Percentiles rank a stretch among this genome's conserved stretches.
These are phyloP conservation scores for Saturnia pavonia DNA, from an alignment of 2,888 invertebrate species.

Conservation along the genomic window DNA sequence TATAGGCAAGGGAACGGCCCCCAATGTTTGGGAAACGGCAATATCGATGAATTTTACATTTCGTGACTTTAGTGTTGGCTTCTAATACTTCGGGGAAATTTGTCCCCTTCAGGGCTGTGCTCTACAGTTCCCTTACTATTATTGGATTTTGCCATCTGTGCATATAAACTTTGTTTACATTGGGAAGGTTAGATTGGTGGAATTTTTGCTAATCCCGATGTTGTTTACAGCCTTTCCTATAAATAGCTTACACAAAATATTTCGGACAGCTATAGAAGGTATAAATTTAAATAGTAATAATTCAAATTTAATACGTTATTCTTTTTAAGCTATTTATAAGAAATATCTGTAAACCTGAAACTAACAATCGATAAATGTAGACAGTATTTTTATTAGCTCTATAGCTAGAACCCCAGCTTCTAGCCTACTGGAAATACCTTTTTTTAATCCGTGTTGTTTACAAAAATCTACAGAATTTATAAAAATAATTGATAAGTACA, in stretches of 20 bases:
- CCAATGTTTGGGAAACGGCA: conserved; percentile 56
- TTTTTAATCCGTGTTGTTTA: not conserved
- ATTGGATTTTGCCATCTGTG: conserved; percentile 75
- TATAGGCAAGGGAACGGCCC: conserved; percentile 20
- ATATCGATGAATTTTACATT: conserved; percentile 76
- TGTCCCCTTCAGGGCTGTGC: conserved; percentile 62
- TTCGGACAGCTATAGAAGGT: not conserved
- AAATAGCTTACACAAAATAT: not conserved
- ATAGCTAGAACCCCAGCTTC: not conserved
- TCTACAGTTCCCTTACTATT: conserved; percentile 62
- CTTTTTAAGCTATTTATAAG: too few species aligned
- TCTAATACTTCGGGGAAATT: conserved; percentile 71
- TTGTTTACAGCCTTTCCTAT: conserved; percentile 2
- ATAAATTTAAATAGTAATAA: not conserved
- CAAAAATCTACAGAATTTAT: not conserved
- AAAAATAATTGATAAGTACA: not conserved
- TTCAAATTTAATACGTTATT: too few species aligned
- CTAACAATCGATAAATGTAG: not conserved
- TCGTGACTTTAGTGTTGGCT: conserved; percentile 60
- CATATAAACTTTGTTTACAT: conserved; percentile 71
- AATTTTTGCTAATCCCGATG: not conserved
- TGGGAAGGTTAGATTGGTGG: conserved; percentile 58
- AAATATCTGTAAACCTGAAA: not conserved
- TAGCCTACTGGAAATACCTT: not conserved
- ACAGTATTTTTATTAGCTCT: too few species aligned